These are phyloP conservation scores for Noturus placidus DNA, from an alignment of 2,113 vertebrate genomes.

Conservation along the genomic window DNA sequence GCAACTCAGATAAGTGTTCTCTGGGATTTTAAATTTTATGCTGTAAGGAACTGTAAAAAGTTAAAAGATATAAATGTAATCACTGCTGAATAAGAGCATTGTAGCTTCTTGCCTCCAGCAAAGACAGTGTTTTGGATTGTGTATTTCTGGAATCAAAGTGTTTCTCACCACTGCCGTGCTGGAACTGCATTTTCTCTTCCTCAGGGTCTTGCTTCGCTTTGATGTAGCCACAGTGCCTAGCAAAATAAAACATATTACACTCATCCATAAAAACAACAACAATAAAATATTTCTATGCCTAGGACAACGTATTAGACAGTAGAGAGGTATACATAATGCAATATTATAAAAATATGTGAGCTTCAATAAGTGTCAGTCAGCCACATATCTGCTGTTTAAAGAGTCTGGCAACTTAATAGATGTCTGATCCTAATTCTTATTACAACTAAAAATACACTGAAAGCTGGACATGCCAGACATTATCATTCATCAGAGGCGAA, in stretches of 20 bases:
- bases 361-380: neutral
- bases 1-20: neutral
- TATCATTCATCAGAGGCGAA: slow-evolving; percentile 31
- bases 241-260: slow-evolving; percentile 36
- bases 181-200: slow-evolving; percentile 84
- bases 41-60: neutral
- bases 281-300: neutral
- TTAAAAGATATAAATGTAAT: neutral
- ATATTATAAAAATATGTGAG: neutral
- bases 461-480: slow-evolving; percentile 41
- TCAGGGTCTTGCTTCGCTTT: slow-evolving; percentile 83
- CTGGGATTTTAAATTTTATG: neutral
- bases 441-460: slow-evolving; percentile 22
- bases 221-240: slow-evolving; percentile 81
- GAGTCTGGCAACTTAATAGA: neutral
- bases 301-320: neutral
- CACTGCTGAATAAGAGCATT: neutral
- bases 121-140: neutral
- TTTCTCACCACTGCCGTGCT: slow-evolving; percentile 75
- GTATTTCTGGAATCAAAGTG: neutral
- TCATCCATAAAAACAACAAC: neutral
- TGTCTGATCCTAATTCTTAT: slow-evolving; percentile 7
- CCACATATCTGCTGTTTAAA: neutral
- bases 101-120: neutral
- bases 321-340: neutral